These are phyloP conservation scores for Saccopteryx bilineata DNA, from an alignment of 2,113 vertebrate genomes.

Conservation along the genomic window DNA sequence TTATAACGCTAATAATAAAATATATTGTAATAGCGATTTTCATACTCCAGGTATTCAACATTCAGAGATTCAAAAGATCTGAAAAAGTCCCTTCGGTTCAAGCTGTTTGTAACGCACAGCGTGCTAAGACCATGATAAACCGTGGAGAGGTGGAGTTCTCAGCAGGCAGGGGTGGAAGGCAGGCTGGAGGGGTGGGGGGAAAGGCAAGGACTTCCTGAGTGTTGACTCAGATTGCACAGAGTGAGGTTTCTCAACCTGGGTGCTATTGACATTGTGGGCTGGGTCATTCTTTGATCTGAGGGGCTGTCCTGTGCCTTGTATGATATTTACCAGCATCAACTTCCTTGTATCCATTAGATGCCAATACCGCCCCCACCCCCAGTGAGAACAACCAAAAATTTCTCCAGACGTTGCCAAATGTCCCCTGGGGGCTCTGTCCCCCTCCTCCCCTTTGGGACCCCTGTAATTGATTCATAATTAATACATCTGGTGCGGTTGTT, in stretches of 20 bases:
- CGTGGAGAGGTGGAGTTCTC: background rate
- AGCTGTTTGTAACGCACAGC: background rate
- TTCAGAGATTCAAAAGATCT: slow-evolving; percentile 46
- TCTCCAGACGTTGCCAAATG: background rate
- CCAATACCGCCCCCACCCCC: background rate
- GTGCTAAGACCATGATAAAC: background rate
- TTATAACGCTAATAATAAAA: slow-evolving; percentile 34
- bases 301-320: background rate
- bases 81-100: background rate
- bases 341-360: too few species aligned
- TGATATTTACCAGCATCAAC: background rate
- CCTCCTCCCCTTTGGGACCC: accelerated
- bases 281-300: background rate
- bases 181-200: background rate
- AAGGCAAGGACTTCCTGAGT: background rate
- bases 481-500: background rate
- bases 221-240: too few species aligned
- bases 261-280: accelerated
- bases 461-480: background rate
- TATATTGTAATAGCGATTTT: background rate
- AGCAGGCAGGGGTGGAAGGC: too few species aligned
- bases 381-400: background rate
- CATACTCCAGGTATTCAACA: background rate
- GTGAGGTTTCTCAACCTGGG: accelerated
- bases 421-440: background rate